Evolutionary conservation across 2,797 vertebrate genomes (phyloP), one percentile per base, ranked within the genome.

Genomic region (Tamandua tetradactyla): DNA sequence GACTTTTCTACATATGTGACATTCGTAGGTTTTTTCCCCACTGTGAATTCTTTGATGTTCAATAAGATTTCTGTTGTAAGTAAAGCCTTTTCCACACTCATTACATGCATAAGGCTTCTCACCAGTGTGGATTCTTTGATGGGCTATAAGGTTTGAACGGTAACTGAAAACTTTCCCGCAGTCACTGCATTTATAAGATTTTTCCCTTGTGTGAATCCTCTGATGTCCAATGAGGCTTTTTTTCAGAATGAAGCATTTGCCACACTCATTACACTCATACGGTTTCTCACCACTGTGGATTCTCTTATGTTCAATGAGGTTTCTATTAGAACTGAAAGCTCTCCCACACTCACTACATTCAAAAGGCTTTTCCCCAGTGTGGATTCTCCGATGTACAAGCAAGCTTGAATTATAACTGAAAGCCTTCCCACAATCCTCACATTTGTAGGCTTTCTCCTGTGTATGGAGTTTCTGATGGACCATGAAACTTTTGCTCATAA

Each of bases 121-220:
- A 0, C 96, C 96, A 22, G 96, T 96, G 71, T 97, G 96, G 78
- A 95, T 96, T 74, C 95, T 93, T 78, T 97, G 64, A 49, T 97
- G 95, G 32, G 89, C 96, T 87, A 90, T 81, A 72, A 97, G 96
- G 81, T 96, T 96, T 62, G 95, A 97, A 11, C 89, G 91, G 81
- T 96, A 96, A 80, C 96, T 96, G 57, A 97, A 97, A 68, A 97
- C 81, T 90, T 97, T 97, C 69, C 96, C 97, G 91, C 96, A 97
- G 42, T 96, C 96, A 25, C 22, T 95, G 81, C 96, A 97, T 44
- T 84, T 95, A 4, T 95, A 97, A 9, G 96, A 97, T 14, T 97
- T 98, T 47, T 97, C 95, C n/a, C 94, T 96, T 1, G 95, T 97
- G 84, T 97, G 95, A 94, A 97, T 96, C 44, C 96, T 96, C 69